phyloP scores from a whole-genome alignment of 2,113 vertebrate species.

The Ictidomys tridecemlineatus region DNA sequence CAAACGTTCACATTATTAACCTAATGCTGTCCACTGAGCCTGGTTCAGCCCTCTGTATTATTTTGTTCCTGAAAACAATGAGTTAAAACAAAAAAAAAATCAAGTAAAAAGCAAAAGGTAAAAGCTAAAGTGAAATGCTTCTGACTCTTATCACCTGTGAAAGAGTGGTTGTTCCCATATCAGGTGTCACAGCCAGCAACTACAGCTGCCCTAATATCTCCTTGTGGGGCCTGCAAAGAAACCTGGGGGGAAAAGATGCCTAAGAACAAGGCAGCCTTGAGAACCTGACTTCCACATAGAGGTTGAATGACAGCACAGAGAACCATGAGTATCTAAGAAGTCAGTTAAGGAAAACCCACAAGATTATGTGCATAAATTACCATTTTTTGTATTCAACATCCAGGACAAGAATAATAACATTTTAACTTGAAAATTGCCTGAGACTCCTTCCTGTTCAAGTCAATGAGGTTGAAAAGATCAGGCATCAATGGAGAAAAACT shows the following conservation, averaged over 20 bases:
- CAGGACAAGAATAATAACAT: not conserved
- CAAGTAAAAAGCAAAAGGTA: not conserved
- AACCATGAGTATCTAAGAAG: not conserved
- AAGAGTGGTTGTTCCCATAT: not conserved
- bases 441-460: constrained; percentile 24
- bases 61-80: not conserved
- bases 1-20: not conserved
- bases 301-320: not conserved
- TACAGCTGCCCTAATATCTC: not conserved
- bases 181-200: not conserved
- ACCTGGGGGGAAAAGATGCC: not conserved
- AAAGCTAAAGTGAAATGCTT: not conserved
- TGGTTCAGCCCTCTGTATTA: not conserved
- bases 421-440: constrained; percentile 44
- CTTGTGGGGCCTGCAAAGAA: not conserved
- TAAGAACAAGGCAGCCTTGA: not conserved
- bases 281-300: not conserved
- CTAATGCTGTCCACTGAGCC: not conserved
- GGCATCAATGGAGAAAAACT: not conserved
- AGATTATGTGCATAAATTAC: constrained; percentile 24
- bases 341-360: not conserved
- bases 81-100: not conserved
- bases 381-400: constrained; percentile 22
- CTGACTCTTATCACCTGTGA: not conserved
- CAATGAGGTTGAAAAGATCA: not conserved